These are phyloP conservation scores for Callinectes sapidus DNA, from an alignment of 2,888 invertebrate species.

Conservation along the genomic window DNA sequence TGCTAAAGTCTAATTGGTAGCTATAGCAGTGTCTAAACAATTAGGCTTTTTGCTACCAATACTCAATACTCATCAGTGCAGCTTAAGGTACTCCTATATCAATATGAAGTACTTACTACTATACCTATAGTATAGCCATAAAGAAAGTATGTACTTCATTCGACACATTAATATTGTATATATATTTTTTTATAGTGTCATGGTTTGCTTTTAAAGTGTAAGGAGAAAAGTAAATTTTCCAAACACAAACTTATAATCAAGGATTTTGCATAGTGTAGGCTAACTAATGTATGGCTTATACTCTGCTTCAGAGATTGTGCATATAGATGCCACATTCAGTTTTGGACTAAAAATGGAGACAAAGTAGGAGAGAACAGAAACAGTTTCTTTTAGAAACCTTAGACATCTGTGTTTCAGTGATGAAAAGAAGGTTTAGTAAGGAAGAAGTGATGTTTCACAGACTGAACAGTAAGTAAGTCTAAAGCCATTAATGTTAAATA, in stretches of 20 bases:
- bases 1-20: not conserved
- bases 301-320: not conserved
- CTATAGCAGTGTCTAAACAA: not conserved
- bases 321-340: too few relatives aligned
- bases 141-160: conserved; percentile 15
- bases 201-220: not conserved
- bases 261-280: not conserved
- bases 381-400: too few relatives aligned
- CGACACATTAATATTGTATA: not conserved
- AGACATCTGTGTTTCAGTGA: too few relatives aligned
- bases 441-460: too few relatives aligned
- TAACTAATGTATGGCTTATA: not conserved
- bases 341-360: too few relatives aligned
- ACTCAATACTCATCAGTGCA: not conserved
- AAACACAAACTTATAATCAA: not conserved
- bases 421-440: too few relatives aligned
- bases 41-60: not conserved
- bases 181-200: not conserved
- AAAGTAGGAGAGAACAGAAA: too few relatives aligned
- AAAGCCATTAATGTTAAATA: too few relatives aligned
- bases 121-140: not conserved
- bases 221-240: not conserved
- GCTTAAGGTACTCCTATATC: not conserved
- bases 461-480: too few relatives aligned
- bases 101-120: not conserved